Evolutionary conservation across 2,113 vertebrate genomes (phyloP), one percentile per base, ranked within the genome.

Genomic region (Colistium nudipinnis): DNA sequence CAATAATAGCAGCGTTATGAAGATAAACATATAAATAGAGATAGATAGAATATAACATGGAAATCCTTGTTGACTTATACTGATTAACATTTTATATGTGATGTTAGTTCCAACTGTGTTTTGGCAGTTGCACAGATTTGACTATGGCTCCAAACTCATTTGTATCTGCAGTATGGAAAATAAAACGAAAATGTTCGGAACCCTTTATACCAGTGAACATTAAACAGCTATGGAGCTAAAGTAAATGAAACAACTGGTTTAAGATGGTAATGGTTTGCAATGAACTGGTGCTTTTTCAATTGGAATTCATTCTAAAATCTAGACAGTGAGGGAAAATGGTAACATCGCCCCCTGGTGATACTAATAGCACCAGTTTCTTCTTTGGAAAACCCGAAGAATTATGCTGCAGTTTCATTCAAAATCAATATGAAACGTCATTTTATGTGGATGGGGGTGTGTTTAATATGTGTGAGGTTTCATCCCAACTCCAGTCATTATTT

Each of bases 341-440:
- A 77, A 88, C 14, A 81, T 66, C 79, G 84, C 88, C 88, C 88
- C 86, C 86, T 90, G 74, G 74, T 86, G 88, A 67, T 74, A 13
- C 1, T 7, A 36, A 53, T 2, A 38, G 38, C 1, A 36, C 56
- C 6, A 1, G 44, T 25, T 51, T 13, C 25, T 51, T 20, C 4
- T 47, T 9, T 10, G 13, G n/a, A 3, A 44, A 20, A 14, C 2
- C n/a, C n/a, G 12, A 1, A 13, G 41, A 70, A 53, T 16, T 61
- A 27, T 6, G 11, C 19, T 62, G 20, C 27, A 9, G 36, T 10
- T 7, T 60, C 28, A 61, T 43, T 68, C 7, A 54, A 20, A 31
- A 41, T 33, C 9, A 31, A 61, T 33, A 49, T 33, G 4, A 49
- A 67, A 51, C 63, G 13, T 11, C 5, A 19, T 28, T 55, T 62